These are phyloP conservation scores for Protobothrops flavoviridis DNA, from an alignment of 2,113 vertebrate species.

Conservation along the genomic window DNA sequence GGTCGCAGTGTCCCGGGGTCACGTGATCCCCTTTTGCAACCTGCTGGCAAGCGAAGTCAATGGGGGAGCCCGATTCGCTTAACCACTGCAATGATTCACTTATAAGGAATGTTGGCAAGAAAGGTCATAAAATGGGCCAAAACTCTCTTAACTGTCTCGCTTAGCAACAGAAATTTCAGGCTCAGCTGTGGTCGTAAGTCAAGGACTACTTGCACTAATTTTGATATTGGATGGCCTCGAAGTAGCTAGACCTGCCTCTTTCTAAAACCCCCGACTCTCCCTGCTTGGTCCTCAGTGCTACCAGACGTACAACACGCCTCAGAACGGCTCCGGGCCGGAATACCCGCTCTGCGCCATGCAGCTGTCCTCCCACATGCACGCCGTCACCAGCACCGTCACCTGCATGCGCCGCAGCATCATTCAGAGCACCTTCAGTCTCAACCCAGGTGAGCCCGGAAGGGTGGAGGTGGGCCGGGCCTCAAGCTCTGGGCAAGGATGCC, in stretches of 20 bases:
- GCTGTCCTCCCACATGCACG: conserved; percentile 91
- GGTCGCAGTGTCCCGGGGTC: neutral
- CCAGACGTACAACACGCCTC: conserved; percentile 75
- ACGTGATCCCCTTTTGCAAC: neutral
- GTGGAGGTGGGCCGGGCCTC: rapidly evolving
- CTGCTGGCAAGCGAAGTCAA: neutral
- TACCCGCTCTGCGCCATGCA: conserved; percentile 94
- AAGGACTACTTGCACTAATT: neutral
- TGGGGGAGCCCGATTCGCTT: neutral
- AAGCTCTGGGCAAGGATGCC: neutral
- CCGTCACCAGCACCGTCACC: conserved; percentile 84
- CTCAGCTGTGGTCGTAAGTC: neutral
- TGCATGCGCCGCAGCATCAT: conserved; percentile 90
- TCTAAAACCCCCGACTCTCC: neutral
- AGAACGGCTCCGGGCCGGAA: conserved; percentile 67
- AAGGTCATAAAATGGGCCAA: neutral
- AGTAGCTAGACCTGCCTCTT: neutral
- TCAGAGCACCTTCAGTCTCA: conserved; percentile 85
- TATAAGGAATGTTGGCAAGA: no score
- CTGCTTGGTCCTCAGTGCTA: conserved; percentile 76
- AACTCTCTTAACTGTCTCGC: neutral
- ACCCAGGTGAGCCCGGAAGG: conserved; percentile 72
- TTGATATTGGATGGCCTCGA: neutral
- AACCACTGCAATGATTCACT: neutral
- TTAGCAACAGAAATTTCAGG: neutral